Percentiles rank a stretch among this genome's conserved stretches.
These are phyloP conservation scores for Drosophila nebulosa DNA, from an alignment of 1,140 invertebrate species.

Conservation along the genomic window DNA sequence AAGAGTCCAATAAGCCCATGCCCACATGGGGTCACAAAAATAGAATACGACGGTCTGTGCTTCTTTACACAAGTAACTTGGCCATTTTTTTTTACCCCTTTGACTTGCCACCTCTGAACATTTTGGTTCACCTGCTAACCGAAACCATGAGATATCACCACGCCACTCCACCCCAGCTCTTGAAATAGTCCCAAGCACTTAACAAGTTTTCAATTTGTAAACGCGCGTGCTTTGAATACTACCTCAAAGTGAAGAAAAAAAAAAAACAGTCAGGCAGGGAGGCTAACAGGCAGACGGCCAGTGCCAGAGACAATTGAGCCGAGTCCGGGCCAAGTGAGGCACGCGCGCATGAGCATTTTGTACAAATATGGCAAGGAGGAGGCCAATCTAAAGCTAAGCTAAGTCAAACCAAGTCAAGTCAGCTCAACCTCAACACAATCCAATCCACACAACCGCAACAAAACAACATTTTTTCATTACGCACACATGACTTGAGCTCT, in stretches of 20 bases:
- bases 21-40: too few relatives aligned
- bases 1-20: too few relatives aligned
- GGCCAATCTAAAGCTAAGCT: constrained; percentile 42
- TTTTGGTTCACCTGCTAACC: constrained; percentile 58
- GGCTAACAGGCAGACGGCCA: background rate
- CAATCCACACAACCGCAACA: background rate
- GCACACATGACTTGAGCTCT: constrained; percentile 5
- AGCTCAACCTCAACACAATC: background rate
- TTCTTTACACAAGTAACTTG: too few relatives aligned
- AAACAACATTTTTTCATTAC: constrained; percentile 12
- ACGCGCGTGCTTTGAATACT: constrained; percentile 77
- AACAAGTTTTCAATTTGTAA: constrained; percentile 79
- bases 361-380: constrained; percentile 47
- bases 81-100: background rate
- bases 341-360: constrained; percentile 52
- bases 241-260: constrained; percentile 22
- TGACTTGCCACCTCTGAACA: background rate
- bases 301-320: constrained; percentile 35
- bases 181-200: constrained; percentile 46
- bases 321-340: constrained; percentile 51
- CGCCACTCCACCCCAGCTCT: background rate
- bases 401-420: background rate
- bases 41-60: too few relatives aligned
- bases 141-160: background rate
- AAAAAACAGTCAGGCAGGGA: constrained; percentile 14